Evolutionary conservation across 2,888 invertebrate genomes (phyloP).

Genomic region (Hesperia comma): DNA sequence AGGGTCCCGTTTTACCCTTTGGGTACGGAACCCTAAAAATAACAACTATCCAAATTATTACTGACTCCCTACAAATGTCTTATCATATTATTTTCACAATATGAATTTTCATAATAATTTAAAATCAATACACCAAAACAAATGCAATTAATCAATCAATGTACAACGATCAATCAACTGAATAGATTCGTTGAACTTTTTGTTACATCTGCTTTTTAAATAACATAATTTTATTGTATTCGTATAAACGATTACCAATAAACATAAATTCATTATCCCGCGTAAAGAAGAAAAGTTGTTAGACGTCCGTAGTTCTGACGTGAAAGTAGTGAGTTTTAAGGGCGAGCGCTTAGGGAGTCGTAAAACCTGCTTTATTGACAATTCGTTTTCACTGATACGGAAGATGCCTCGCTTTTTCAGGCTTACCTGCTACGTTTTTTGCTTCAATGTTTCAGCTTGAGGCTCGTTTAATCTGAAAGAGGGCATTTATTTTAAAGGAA

Average conservation of each 20-base stretch:
- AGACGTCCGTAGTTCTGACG: slow-evolving; percentile 5
- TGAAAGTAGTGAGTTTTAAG: slow-evolving; percentile 43
- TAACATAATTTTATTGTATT: neutral
- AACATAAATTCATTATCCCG: slow-evolving; percentile 18
- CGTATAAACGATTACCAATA: slow-evolving; percentile 13
- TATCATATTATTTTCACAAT: no score
- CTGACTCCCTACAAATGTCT: no score
- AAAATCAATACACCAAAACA: no score
- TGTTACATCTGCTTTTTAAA: no score
- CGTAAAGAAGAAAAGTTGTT: slow-evolving; percentile 11
- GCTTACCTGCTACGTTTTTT: slow-evolving; percentile 46
- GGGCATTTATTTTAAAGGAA: slow-evolving; percentile 33
- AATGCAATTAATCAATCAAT: no score
- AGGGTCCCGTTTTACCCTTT: no score
- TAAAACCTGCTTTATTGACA: slow-evolving; percentile 54
- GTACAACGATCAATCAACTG: no score
- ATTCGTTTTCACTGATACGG: slow-evolving; percentile 55
- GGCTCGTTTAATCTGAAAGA: slow-evolving; percentile 30
- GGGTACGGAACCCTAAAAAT: no score
- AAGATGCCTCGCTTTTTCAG: slow-evolving; percentile 46
- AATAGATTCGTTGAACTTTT: no score
- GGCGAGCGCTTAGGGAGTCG: slow-evolving; percentile 42
- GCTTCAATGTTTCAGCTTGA: slow-evolving; percentile 33
- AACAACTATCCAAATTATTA: no score
- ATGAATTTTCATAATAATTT: no score